Conservation (phyloP, 2,113 vertebrate genomes). For the Capreolus pygargus region DNA sequence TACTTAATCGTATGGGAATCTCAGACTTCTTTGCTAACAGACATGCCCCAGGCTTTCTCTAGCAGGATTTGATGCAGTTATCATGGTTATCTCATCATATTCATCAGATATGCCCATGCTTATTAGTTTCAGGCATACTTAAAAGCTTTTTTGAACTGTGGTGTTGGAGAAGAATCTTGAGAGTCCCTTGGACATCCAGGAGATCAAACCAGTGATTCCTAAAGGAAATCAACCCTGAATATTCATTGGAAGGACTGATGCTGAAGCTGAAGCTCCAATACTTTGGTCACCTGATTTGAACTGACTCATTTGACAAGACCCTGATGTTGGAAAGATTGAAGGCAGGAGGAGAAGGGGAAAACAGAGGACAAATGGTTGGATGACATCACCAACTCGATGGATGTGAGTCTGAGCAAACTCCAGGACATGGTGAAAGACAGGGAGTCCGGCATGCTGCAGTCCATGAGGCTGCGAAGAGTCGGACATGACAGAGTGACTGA, state of each 20-base stretch:
- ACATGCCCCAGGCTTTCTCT: background rate
- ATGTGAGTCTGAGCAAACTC: rapidly evolving
- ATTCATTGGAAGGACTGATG: background rate
- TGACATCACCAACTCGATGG: background rate
- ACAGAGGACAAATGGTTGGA: background rate
- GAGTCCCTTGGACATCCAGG: background rate
- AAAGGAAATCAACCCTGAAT: background rate
- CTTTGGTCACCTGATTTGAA: background rate
- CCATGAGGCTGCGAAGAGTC: rapidly evolving
- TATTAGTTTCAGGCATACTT: conserved; percentile 10
- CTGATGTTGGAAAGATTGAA: background rate
- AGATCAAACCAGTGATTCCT: background rate
- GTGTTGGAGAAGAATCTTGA: background rate
- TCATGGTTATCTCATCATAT: background rate
- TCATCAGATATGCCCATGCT: background rate
- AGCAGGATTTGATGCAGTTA: background rate
- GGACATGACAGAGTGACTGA: rapidly evolving
- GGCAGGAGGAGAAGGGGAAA: background rate
- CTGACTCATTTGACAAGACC: background rate
- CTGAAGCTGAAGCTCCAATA: background rate
- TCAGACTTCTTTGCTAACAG: background rate
- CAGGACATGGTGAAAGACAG: background rate
- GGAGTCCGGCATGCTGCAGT: background rate
- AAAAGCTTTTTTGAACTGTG: background rate
- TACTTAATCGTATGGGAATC: background rate